These are phyloP conservation scores for Plutomurus gul DNA, from an alignment of 1,140 invertebrate species.

Conservation along the genomic window DNA sequence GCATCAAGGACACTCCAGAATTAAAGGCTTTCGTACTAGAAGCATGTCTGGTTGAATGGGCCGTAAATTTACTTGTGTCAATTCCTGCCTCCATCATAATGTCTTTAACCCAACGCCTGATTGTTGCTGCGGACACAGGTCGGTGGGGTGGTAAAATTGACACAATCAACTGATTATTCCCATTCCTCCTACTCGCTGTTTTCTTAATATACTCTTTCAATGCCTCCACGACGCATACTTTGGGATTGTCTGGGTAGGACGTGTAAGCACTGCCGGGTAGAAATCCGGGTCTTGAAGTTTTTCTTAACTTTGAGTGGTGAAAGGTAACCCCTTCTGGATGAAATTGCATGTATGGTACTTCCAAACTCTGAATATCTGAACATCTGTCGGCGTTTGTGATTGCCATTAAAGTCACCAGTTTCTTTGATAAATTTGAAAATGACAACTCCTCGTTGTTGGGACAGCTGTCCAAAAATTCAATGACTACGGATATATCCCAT, in stretches of 20 bases:
- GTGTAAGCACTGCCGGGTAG: background rate
- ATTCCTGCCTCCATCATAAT: background rate
- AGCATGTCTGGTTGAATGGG: background rate
- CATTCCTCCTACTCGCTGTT: background rate
- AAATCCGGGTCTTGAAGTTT: background rate
- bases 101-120: background rate
- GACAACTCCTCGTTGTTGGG: background rate
- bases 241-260: background rate
- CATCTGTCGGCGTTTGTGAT: background rate
- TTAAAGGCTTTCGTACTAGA: background rate
- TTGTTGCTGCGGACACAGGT: background rate
- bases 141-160: background rate
- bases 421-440: background rate
- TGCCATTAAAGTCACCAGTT: background rate
- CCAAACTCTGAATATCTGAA: background rate
- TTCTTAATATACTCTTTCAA: background rate
- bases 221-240: background rate
- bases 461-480: background rate
- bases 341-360: background rate
- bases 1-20: background rate
- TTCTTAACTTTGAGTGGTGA: background rate
- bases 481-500: background rate
- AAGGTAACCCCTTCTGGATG: background rate
- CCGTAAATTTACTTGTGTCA: background rate
- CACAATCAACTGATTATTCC: background rate